Evolutionary conservation across 2,113 vertebrate genomes (phyloP).

Genomic region (Pachyramphus minor): DNA sequence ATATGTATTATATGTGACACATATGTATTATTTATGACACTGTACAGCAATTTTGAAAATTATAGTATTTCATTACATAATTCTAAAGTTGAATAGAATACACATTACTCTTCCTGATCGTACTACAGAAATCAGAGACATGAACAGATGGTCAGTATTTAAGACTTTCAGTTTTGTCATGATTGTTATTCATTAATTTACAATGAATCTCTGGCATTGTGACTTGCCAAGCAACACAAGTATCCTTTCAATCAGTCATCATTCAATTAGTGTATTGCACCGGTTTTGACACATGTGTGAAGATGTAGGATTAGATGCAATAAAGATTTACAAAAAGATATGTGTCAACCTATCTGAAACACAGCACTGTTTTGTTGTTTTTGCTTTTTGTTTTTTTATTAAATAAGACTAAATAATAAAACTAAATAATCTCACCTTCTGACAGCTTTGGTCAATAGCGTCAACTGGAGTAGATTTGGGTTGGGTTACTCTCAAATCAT

Average conservation of each 20-base stretch:
- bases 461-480: constrained; percentile 87
- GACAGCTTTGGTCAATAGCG: constrained; percentile 88
- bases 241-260: not conserved
- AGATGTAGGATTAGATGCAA: not conserved
- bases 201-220: not conserved
- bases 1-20: not conserved
- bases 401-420: not conserved
- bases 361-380: too few species aligned
- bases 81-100: not conserved
- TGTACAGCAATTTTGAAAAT: not conserved
- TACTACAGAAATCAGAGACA: not conserved
- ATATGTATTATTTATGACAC: not conserved
- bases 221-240: not conserved
- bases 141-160: not conserved
- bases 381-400: too few species aligned
- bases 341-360: not conserved
- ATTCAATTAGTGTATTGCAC: not conserved
- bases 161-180: not conserved
- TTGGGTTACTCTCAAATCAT: constrained; percentile 81
- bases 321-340: not conserved
- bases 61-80: not conserved
- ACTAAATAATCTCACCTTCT: constrained; percentile 79
- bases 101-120: not conserved
- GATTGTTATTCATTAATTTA: not conserved
- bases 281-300: not conserved